Conservation (phyloP, 2,113 vertebrate species). For the Microcebus murinus region DNA sequence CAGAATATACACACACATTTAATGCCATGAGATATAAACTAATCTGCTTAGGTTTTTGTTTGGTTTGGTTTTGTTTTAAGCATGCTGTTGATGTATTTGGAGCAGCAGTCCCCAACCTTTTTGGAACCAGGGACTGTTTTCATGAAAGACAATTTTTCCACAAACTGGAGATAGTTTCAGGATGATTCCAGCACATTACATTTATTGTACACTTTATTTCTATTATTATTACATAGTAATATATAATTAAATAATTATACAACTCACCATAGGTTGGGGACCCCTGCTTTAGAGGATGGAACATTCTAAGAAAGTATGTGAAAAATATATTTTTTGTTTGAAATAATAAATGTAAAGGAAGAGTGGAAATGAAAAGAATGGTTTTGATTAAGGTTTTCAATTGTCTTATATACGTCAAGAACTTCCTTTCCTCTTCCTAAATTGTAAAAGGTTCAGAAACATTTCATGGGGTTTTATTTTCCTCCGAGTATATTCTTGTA, state of each 20-base stretch:
- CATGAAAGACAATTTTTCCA: no score
- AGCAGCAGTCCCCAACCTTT: no score
- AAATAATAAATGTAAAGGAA: constrained; percentile 59
- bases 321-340: constrained; percentile 58
- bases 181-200: no score
- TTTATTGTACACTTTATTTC: no score
- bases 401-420: constrained; percentile 56
- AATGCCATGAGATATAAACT: constrained; percentile 33
- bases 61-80: constrained; percentile 45
- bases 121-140: no score
- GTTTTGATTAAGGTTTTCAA: constrained; percentile 76
- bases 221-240: no score
- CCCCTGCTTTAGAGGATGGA: neutral
- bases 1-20: neutral
- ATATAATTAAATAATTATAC: no score
- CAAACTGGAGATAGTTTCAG: no score
- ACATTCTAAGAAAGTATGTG: constrained; percentile 3
- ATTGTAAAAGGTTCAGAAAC: constrained; percentile 32
- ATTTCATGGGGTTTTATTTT: constrained; percentile 36
- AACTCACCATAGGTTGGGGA: no score
- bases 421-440: neutral
- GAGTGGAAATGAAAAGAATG: constrained; percentile 46
- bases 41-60: neutral
- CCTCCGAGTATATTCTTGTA: neutral
- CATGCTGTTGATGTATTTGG: neutral